Evolutionary conservation across 2,113 vertebrate genomes (phyloP), one percentile per base, ranked within the genome.

Genomic region (Saccopteryx leptura): DNA sequence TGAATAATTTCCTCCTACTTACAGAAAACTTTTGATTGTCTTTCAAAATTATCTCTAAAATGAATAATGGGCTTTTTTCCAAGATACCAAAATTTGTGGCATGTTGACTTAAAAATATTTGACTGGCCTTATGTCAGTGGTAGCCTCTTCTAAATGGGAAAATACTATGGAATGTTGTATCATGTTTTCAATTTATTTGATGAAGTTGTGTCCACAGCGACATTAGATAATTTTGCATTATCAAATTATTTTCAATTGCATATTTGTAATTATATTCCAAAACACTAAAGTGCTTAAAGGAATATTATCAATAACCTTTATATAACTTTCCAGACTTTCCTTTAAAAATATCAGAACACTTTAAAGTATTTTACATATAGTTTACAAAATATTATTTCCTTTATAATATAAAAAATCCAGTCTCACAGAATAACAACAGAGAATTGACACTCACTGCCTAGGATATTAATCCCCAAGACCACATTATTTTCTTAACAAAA

Each of bases 401-500:
- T 15, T 48, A n/a, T 50, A 66, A 26, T 56, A 18, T n/a, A 39
- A 71, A 69, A 92, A 85, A n/a, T 18, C 4, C 19, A n/a, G 2
- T 33, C 39, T 93, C 39, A 79, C 3, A 93, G 46, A 91, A 63
- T 90, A 31, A 85, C 39, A 81, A 13, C 56, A 76, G 11, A 28
- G 78, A 82, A 96, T 78, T 79, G 24, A 60, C 33, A 76, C 5
- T 91, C 50, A 76, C n/a, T 68, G 61, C 83, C 58, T 80, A 72
- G 24, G 12, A 15, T 80, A 91, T 86, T 94, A 95, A 96, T 94
- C 8, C 60, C 52, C 19, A 94, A 93, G 48, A 93, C 28, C 23
- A 87, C 83, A 91, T 56, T 83, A 21, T 81, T 92, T 96, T 75
- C 60, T 95, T 90, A 89, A 80, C 39, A 94, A 75, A 94, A 54